Base-by-base conservation (phyloP, 2,797 vertebrate species). In the Acanthornis magna region DNA sequence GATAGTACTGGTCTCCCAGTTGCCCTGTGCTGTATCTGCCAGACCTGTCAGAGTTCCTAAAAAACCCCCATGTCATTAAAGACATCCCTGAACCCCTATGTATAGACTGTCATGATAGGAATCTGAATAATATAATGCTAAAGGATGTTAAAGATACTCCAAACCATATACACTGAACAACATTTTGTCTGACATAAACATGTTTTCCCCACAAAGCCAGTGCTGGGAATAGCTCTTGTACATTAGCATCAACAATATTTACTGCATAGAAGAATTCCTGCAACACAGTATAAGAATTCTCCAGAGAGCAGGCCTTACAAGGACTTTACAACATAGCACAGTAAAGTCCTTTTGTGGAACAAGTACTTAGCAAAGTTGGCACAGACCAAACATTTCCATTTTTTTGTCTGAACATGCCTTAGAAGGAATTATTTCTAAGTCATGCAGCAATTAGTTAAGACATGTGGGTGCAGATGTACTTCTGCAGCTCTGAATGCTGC, bases 391-490 rank as follows among this genome's bases (percentile, higher is more conserved):
- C 86, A 76, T 96, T 95, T 97, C 84, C 79, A 88, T 80, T 94
- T 95, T 93, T 91, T 93, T 86, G 89, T 78, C 91, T 96, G 93
- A 91, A 83, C 81, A 88, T 94, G 92, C 55, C 62, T 96, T 93
- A 94, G 85, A 93, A 96, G 83, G 78, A 95, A 89, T 86, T 94
- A 96, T 93, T 95, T 79, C 68, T 79, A 92, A 95, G 91, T 72
- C 95, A 83, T 70, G 73, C 53, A 89, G 77, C 67, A 92, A 85
- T 95, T 96, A 96, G 61, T 78, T 93, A 77, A 95, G 88, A 87
- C 92, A 94, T 92, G 95, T 92, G 92, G 66, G 89, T 92, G 47
- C 91, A 96, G 72, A 94, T 80, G 60, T 85, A 55, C 50, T 72
- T 89, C 23, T 7, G 85, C 51, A 86, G 72, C 48, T 74, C 92